Evolutionary conservation across 2,888 invertebrate species (phyloP), one percentile per base, ranked within the genome.

Genomic region (Hymenopus coronatus): DNA sequence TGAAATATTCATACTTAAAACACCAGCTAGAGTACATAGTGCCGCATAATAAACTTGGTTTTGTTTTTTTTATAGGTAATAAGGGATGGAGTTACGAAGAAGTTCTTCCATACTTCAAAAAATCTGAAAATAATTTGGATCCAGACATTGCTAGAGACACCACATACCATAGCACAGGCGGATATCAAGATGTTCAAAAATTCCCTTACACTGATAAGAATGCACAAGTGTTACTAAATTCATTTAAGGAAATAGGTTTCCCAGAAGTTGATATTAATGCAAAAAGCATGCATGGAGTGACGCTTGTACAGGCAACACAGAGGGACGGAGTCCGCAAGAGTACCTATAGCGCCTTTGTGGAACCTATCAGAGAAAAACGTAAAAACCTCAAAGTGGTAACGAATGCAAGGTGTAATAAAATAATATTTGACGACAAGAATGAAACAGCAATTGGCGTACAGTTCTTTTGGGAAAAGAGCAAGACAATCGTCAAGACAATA

Each of bases 301-400:
- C 9, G 6, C 20, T 20, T 1, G 7, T 27, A 27, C 83, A 83
- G 28, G 28, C n/a, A 15, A 28, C 28, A 6, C 28, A 28, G 7
- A 83, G 12, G n/a, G 7, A 83, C 28, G 83, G 83, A 20, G 20
- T 7, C 6, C 28, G 83, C 20, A 28, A 20, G 83, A 83, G 83
- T 9, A 28, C 28, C 20, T 8, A 83, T 33, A 28, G 7, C 6
- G 28, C 83, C 7, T 83, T 83, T n/a, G 1, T 83, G 9, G 30
- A 83, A 30, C 28, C 83, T 83, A n/a, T n/a, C 8, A 83, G 83
- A n/a, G 7, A 30, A 27, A 83, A n/a, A 7, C 28, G 83, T 7
- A 27, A 8, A 1, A 87, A 87, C n/a, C 87, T 87, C 30, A 27
- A 87, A 28, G 87, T 87, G 28, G 82, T 87, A 20, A 87, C 87